Percentiles rank a stretch among this genome's conserved stretches.
Conservation (phyloP, 2,888 invertebrate genomes). For the Blastobasis lacticolella region DNA sequence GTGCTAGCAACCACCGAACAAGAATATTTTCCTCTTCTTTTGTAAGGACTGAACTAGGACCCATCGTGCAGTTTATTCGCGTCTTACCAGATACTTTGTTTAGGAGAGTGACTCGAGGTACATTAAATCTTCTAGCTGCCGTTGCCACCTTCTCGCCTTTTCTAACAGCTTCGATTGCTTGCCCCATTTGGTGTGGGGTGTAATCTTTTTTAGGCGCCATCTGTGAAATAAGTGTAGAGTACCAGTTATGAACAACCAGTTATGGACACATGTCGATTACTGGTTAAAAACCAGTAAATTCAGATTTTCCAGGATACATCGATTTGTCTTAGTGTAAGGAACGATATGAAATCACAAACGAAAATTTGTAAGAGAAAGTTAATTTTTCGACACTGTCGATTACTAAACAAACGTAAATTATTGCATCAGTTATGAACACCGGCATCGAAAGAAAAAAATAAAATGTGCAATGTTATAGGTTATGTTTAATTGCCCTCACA, state of each 20-base stretch:
- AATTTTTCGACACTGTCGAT: no score
- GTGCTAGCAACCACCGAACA: neutral
- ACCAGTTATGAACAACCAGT: conserved; percentile 10
- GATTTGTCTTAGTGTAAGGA: no score
- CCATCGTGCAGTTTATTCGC: conserved; percentile 6
- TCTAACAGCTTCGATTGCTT: conserved; percentile 7
- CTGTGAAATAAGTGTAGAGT: neutral
- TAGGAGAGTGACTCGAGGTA: conserved; percentile 3
- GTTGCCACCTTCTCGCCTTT: conserved; percentile 16
- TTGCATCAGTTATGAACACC: no score
- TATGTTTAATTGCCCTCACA: no score
- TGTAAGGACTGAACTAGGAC: conserved; percentile 1
- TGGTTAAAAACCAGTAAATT: conserved; percentile 7
- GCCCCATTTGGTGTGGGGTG: conserved; percentile 9
- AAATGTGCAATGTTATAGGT: no score
- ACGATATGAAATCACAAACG: no score
- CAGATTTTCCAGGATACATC: no score
- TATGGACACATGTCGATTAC: conserved; percentile 14
- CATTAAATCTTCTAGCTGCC: conserved; percentile 1
- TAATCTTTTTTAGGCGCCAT: conserved; percentile 13
- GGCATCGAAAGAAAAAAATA: no score
- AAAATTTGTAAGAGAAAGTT: no score
- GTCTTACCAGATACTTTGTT: conserved; percentile 7
- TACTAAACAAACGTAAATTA: no score
- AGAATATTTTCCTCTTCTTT: conserved; percentile 2